phyloP scores from a whole-genome alignment of 2,113 vertebrate species.

The Mesembrinibis cayennensis region DNA sequence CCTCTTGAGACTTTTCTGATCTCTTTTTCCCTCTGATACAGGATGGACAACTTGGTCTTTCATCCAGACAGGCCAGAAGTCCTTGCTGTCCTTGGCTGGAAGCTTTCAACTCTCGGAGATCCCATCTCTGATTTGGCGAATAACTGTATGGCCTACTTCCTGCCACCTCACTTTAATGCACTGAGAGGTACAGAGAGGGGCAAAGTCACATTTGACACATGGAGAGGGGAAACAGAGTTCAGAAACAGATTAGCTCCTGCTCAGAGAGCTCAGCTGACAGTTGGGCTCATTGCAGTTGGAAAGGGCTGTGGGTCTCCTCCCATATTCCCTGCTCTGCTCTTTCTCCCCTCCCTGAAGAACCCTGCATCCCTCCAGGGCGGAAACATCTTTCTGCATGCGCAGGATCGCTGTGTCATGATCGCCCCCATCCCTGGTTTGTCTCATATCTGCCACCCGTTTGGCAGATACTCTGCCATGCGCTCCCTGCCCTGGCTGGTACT shows the following conservation, averaged over 20 bases:
- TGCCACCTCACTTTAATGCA: constrained; percentile 68
- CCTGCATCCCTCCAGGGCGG: background rate
- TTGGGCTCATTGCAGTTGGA: background rate
- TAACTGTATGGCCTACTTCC: constrained; percentile 75
- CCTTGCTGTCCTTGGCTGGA: constrained; percentile 83
- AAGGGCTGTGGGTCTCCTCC: background rate
- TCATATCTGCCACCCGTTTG: background rate
- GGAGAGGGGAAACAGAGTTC: background rate
- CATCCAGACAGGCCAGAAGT: constrained; percentile 78
- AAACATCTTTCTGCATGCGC: background rate
- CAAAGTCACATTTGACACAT: background rate
- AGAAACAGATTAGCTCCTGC: background rate
- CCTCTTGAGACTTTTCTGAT: background rate
- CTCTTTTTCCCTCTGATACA: constrained; percentile 54
- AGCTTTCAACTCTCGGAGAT: constrained; percentile 80
- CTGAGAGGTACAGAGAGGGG: constrained; percentile 74
- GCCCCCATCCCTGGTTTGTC: background rate
- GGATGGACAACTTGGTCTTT: constrained; percentile 84
- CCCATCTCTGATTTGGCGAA: constrained; percentile 81
- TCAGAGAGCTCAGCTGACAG: background rate
- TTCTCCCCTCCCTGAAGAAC: background rate
- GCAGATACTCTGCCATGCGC: background rate
- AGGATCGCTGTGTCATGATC: background rate
- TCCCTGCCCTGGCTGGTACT: background rate
- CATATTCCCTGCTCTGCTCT: background rate